phyloP scores from a whole-genome alignment of 1,140 invertebrate species.

The Panonychus citri region DNA sequence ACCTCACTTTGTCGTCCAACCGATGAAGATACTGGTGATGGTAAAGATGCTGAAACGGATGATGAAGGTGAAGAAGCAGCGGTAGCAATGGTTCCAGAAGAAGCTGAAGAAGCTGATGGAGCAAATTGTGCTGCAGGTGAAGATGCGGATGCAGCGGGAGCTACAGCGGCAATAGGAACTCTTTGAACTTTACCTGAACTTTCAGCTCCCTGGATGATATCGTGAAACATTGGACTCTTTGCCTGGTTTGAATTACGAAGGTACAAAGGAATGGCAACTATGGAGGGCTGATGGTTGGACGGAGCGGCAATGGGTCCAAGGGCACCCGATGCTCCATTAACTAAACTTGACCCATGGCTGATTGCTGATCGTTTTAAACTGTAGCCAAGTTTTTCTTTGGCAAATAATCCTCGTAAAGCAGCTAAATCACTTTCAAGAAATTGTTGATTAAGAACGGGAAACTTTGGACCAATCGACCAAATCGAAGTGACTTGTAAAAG shows the following conservation, averaged over 20 bases:
- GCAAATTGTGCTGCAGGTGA: background rate
- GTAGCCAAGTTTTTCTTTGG: background rate
- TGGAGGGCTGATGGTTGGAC: background rate
- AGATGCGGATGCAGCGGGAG: background rate
- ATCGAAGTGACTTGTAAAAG: background rate
- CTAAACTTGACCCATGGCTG: background rate
- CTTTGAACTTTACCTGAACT: background rate
- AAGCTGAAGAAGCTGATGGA: background rate
- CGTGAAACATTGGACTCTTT: background rate
- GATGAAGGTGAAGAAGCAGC: too few species aligned
- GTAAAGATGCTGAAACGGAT: too few species aligned
- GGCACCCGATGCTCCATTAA: background rate
- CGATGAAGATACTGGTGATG: too few species aligned
- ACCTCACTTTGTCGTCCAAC: too few species aligned
- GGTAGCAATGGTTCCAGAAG: too few species aligned
- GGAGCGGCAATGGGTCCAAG: background rate
- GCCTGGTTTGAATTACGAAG: background rate
- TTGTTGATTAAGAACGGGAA: background rate
- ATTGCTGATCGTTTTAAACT: background rate
- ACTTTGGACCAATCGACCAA: background rate
- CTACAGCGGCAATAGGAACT: background rate
- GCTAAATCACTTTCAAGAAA: background rate
- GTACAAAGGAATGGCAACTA: background rate
- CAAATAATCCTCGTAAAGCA: background rate
- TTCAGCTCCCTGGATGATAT: background rate